Base-by-base conservation (phyloP, 30 jellyfish, hydroid and myxozoan genomes). In the Chironex yamaguchii region DNA sequence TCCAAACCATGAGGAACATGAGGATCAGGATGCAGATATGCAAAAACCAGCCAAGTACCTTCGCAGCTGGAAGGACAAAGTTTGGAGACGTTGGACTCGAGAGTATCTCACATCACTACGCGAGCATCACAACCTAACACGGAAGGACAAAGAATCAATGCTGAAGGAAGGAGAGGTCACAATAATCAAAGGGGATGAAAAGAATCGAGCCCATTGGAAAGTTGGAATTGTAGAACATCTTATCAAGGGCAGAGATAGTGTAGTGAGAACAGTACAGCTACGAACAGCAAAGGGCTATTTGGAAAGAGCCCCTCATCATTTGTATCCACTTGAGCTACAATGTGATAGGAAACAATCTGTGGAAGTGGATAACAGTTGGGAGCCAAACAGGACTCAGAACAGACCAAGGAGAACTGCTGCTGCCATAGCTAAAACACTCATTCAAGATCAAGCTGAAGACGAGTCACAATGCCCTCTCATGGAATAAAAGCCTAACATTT, bases 31-130 rank as follows among this genome's bases (percentile, higher is more conserved):
- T 34, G 62, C 63, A 74, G 92, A 87, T 36, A 53, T 87, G 25
- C 52, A 89, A 34, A 78, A 79, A 73, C 34, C 92, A 70, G 64
- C 70, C 70, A 88, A 79, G 48, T 77, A 71, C 36, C 29, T 88
- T 35, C 64, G 80, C 49, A 79, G 48, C 34, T 78, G 92, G 72
- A 88, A 70, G 68, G 68, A 88, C 32, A 67, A 34, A 34, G 54
- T 26, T 36, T 89, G 97, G 97, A 32, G 65, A 52, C 33, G 97
- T 22, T 89, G 94, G 93, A 13, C 77, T 48, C n/a, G 36, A 24
- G 92, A 80, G 86, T 79, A 89, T 62, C 51, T 69, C 34, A 67
- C 34, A 66, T 14, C 58, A 14, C 90, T 89, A 2, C 31, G 93
- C 25, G 97, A 89, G 71, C 23, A 90, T 12, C 97, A 89, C 62